phyloP scores from a whole-genome alignment of 2,113 vertebrate species.

The Struthio camelus region DNA sequence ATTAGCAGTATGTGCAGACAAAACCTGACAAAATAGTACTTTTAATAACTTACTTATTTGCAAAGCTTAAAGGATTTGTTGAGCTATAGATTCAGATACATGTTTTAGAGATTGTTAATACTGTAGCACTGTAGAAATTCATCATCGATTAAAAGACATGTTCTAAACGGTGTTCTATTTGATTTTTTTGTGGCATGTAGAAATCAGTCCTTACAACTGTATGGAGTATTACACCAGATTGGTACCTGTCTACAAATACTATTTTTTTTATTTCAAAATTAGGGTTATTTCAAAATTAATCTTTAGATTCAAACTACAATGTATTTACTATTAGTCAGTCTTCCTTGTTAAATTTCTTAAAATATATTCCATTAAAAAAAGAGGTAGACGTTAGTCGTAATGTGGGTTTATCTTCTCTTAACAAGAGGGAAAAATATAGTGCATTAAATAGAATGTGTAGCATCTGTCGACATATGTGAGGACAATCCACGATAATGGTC shows the following conservation, averaged over 20 bases:
- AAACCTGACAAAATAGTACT: neutral
- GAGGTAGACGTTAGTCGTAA: neutral
- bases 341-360: neutral
- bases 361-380: neutral
- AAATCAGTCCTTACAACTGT: neutral
- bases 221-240: neutral
- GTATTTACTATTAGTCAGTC: neutral
- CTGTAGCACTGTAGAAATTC: constrained; percentile 35
- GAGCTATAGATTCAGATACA: neutral
- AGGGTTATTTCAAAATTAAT: constrained; percentile 1
- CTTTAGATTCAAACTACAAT: neutral
- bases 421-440: neutral
- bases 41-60: constrained; percentile 45
- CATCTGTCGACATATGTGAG: neutral
- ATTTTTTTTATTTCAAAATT: neutral
- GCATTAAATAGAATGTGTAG: neutral
- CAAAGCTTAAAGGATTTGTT: neutral
- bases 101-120: constrained; percentile 13
- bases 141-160: constrained; percentile 36
- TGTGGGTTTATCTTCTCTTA: neutral
- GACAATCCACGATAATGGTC: neutral
- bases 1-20: constrained; percentile 5
- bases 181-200: neutral
- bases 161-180: constrained; percentile 24
- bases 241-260: neutral